A percentile compares a stretch with the other conserved stretches of the same genome.
These are phyloP conservation scores for Alectura lathami DNA, from an alignment of 2,113 vertebrate species.

Conservation along the genomic window DNA sequence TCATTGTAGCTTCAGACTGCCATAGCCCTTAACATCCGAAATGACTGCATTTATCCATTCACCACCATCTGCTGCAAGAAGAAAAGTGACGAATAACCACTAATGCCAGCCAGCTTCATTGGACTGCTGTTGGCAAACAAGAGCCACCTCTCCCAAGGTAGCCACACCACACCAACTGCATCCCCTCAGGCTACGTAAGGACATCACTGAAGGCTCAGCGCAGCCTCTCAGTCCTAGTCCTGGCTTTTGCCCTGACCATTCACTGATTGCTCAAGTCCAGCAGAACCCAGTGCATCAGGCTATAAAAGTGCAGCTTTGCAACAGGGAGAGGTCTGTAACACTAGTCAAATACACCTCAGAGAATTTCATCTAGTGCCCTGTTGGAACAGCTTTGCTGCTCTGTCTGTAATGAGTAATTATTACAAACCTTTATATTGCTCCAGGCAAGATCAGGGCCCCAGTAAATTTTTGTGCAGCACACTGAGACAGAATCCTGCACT, in stretches of 20 bases:
- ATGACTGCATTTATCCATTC: neutral
- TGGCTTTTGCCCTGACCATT: neutral
- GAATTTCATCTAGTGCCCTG: neutral
- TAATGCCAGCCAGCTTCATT: neutral
- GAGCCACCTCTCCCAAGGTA: neutral
- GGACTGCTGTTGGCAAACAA: neutral
- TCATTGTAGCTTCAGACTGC: neutral
- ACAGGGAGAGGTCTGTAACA: neutral
- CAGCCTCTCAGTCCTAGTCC: rapidly evolving
- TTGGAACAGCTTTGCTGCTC: neutral
- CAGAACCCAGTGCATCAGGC: neutral
- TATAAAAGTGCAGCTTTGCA: neutral
- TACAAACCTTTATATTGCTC: neutral
- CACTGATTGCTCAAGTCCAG: neutral
- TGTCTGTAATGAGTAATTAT: neutral
- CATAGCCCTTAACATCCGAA: neutral
- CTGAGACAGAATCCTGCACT: neutral
- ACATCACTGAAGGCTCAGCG: neutral
- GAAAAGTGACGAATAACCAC: neutral
- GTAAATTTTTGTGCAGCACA: neutral
- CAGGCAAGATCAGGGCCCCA: neutral
- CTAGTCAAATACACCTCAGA: neutral
- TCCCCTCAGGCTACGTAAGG: neutral
- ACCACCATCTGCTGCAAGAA: neutral
- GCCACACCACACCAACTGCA: neutral